Base-by-base conservation (phyloP, 2,888 invertebrate species). In the Punctoribates punctum region DNA sequence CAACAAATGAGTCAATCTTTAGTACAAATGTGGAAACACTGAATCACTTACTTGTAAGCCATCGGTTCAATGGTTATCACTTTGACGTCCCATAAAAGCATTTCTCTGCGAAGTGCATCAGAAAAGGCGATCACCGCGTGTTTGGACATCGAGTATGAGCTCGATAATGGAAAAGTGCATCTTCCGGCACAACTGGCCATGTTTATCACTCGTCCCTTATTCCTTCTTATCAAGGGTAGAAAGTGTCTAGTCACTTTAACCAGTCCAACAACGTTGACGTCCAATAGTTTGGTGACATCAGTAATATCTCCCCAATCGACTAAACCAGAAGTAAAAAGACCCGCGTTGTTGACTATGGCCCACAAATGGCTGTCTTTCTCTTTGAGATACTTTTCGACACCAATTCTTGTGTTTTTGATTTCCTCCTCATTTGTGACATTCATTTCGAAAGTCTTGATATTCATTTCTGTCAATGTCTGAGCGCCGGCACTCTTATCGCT, bases 51-150 rank as follows among this genome's bases (percentile, higher is more conserved):
- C 25, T 20, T 75, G 57, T 75, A 75, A 80, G 84, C 83, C 11
- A 85, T 85, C 4, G 85, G 85, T 78, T 85, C 85, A 72, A 85
- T 82, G 80, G 83, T 83, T 3, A 85, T 84, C 34, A 85, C 83
- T 72, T 81, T 81, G 73, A 85, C 79, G 29, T 83, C 83, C 60
- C 80, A 79, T 20, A 81, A 81, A 23, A 81, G 80, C 75, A 85
- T 79, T 78, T 85, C 85, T 42, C 81, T 81, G 25, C 85, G 80
- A 77, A 85, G 77, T 4, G 83, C 84, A 76, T 83, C 83, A 0
- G 84, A 83, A 75, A 84, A 78, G 11, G 84, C 85, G 77, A 85
- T 85, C 57, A 85, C 81, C 79, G 84, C 85, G 80, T 84, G 84
- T 80, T 85, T 85, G 65, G 84, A 83, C 13, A 85, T 85, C 9